Conservation (phyloP, 1,140 invertebrate genomes). For the Trachymyrmex septentrionalis region DNA sequence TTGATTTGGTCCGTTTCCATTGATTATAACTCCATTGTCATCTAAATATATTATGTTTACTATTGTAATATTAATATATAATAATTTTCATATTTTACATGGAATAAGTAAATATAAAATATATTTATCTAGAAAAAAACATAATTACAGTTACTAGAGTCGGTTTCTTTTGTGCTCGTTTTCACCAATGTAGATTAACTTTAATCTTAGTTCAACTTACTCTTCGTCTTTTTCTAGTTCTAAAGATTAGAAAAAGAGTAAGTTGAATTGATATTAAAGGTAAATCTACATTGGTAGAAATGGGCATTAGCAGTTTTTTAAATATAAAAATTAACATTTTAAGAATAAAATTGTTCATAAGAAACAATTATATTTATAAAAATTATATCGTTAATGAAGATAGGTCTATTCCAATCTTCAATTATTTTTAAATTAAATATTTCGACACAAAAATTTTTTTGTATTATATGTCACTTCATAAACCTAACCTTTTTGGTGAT, state of each 20-base stretch:
- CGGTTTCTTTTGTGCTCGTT: not conserved
- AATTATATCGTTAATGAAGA: not conserved
- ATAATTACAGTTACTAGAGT: not conserved
- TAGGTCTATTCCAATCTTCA: not conserved
- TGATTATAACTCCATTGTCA: not conserved
- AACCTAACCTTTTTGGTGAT: constrained; percentile 66
- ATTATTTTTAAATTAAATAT: not conserved
- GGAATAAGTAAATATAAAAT: no score
- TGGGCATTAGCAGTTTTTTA: not conserved
- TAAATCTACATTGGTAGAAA: no score
- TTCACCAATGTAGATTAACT: no score
- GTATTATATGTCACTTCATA: not conserved
- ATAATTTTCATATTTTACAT: no score
- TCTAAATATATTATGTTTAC: not conserved
- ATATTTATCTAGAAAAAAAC: not conserved
- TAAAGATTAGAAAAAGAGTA: no score
- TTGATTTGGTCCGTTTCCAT: not conserved
- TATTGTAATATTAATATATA: no score
- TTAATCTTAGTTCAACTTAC: no score
- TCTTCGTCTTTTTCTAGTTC: no score
- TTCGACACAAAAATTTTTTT: not conserved
- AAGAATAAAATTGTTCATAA: constrained; percentile 4
- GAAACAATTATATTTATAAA: not conserved
- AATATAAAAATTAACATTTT: not conserved
- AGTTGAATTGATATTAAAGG: no score